These are phyloP conservation scores for Thereuonema tuberculata DNA, from an alignment of 1,140 invertebrate species.

Conservation along the genomic window DNA sequence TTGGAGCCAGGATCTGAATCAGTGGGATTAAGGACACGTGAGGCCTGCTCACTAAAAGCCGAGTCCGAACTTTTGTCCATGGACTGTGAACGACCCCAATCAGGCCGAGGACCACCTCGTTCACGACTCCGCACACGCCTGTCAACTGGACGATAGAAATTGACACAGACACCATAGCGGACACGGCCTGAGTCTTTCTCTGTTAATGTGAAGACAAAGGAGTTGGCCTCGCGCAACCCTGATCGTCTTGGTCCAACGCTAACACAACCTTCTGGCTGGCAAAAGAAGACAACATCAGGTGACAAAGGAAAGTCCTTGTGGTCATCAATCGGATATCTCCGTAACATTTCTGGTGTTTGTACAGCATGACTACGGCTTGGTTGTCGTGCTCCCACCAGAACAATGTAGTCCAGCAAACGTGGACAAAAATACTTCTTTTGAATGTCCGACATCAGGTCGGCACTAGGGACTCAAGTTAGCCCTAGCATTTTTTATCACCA, in stretches of 20 bases:
- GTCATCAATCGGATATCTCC: slow-evolving; percentile 92
- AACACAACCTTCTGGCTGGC: slow-evolving; percentile 95
- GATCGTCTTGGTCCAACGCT: slow-evolving; percentile 74
- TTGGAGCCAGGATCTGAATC: slow-evolving; percentile 15
- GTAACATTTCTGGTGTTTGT: slow-evolving; percentile 72
- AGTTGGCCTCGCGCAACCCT: slow-evolving; percentile 72
- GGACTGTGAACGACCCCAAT: background rate
- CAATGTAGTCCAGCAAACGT: slow-evolving; percentile 73
- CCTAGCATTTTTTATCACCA: too few relatives aligned
- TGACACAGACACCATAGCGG: slow-evolving; percentile 91
- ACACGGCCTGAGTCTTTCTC: slow-evolving; percentile 96
- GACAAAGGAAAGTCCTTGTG: slow-evolving; percentile 92
- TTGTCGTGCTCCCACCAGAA: slow-evolving; percentile 79
- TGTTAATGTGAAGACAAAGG: slow-evolving; percentile 96
- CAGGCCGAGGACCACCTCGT: background rate
- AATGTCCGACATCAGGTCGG: slow-evolving; percentile 15
- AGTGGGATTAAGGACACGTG: background rate
- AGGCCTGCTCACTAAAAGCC: slow-evolving; percentile 31
- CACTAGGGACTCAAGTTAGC: background rate
- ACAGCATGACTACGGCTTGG: slow-evolving; percentile 49
- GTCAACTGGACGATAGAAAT: slow-evolving; percentile 85
- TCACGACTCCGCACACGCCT: slow-evolving; percentile 25
- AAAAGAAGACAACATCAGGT: slow-evolving; percentile 97
- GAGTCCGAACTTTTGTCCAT: slow-evolving; percentile 68
- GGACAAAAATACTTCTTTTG: slow-evolving; percentile 42